Conservation (phyloP, 2,888 invertebrate genomes). For the Amphipoea oculea region DNA sequence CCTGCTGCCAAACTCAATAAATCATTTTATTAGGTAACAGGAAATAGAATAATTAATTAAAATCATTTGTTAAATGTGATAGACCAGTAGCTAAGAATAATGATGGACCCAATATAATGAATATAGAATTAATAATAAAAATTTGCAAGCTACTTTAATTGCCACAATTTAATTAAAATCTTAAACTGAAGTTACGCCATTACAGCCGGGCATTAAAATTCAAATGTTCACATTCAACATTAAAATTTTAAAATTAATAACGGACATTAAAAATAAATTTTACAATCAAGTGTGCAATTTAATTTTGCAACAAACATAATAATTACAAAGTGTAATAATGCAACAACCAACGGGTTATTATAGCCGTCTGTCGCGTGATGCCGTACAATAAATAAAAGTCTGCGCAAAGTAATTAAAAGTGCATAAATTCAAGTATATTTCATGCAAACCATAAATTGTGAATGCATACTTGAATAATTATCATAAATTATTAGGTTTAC, state of each 20-base stretch:
- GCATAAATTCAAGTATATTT: conserved; percentile 62
- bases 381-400: conserved; percentile 57
- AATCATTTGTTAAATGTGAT: not conserved
- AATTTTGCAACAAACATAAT: conserved; percentile 51
- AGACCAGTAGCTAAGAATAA: not conserved
- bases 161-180: conserved; percentile 23
- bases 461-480: conserved; percentile 29
- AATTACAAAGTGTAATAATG: conserved; percentile 45
- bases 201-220: conserved; percentile 17
- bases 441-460: conserved; percentile 48
- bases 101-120: not conserved
- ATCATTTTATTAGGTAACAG: not conserved
- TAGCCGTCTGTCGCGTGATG: conserved; percentile 52
- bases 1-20: not conserved
- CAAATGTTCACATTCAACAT: conserved; percentile 7
- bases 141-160: not conserved
- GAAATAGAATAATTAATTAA: not conserved
- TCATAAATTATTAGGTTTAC: conserved; percentile 26
- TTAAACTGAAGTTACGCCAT: conserved; percentile 25
- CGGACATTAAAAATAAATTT: conserved; percentile 34
- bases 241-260: conserved; percentile 25
- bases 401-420: conserved; percentile 59
- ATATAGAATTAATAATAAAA: not conserved
- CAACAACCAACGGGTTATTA: conserved; percentile 30
- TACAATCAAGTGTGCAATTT: conserved; percentile 33